Evolutionary conservation across 2,113 vertebrate species (phyloP).

Genomic region (Chlorodrepanis virens): DNA sequence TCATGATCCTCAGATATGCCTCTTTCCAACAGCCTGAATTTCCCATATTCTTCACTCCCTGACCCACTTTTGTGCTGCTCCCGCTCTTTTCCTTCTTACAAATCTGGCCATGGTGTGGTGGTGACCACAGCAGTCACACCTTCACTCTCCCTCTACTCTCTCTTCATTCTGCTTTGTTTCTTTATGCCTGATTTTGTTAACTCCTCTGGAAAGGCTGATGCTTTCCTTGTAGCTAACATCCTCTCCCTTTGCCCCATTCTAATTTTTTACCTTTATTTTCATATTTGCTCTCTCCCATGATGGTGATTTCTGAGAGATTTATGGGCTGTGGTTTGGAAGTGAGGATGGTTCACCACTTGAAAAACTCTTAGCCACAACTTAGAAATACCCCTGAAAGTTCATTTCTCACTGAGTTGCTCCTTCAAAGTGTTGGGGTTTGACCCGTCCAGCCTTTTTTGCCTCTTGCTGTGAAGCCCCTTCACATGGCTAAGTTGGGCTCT

Average conservation of each 20-base stretch:
- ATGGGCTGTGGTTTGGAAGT: background rate
- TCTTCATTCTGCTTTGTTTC: background rate
- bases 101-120: accelerated
- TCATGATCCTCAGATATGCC: background rate
- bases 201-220: background rate
- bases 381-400: background rate
- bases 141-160: background rate
- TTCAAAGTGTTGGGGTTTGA: background rate
- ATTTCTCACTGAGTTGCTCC: background rate
- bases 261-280: background rate
- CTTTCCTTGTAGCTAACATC: background rate
- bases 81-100: background rate
- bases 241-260: background rate
- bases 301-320: background rate
- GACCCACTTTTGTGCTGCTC: background rate
- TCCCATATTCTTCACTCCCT: background rate
- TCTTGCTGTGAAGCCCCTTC: background rate
- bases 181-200: background rate
- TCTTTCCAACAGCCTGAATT: background rate
- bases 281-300: background rate
- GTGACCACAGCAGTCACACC: background rate
- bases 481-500: background rate
- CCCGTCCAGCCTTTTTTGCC: background rate
- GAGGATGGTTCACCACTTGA: background rate
- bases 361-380: background rate